Evolutionary conservation across 2,888 invertebrate species (phyloP).

Genomic region (Isoperla grammatica): DNA sequence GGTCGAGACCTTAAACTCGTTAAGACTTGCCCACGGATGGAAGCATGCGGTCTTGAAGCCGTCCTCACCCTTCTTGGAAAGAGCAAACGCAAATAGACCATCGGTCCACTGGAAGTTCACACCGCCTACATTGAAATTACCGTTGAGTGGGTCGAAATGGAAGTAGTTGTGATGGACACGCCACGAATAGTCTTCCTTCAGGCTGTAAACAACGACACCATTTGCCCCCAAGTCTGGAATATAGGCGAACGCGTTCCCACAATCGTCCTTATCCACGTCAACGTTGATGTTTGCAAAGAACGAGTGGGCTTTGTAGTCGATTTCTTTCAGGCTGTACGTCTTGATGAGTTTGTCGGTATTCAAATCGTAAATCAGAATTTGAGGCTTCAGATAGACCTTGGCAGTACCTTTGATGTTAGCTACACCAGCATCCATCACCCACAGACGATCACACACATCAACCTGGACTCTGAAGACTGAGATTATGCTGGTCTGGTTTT

Average conservation of each 20-base stretch:
- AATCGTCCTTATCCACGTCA: conserved; percentile 62
- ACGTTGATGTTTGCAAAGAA: conserved; percentile 78
- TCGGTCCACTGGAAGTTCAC: conserved; percentile 69
- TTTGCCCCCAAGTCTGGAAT: conserved; percentile 65
- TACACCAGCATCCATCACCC: conserved; percentile 77
- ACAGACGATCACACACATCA: conserved; percentile 69
- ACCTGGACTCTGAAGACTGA: conserved; percentile 67
- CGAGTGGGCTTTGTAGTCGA: conserved; percentile 63
- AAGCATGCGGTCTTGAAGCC: conserved; percentile 70
- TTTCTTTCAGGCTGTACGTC: conserved; percentile 60
- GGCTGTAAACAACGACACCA: conserved; percentile 70
- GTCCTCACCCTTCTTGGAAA: conserved; percentile 58
- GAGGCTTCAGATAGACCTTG: not conserved
- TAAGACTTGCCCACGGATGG: conserved; percentile 70
- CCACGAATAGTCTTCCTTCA: conserved; percentile 69
- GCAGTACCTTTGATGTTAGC: conserved; percentile 59
- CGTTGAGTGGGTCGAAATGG: conserved; percentile 63
- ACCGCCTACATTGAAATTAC: conserved; percentile 66
- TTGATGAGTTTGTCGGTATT: conserved; percentile 60
- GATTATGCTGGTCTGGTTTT: conserved; percentile 23
- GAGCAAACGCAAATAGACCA: conserved; percentile 67
- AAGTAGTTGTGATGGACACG: conserved; percentile 62
- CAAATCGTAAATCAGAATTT: conserved; percentile 64
- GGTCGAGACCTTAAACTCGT: conserved; percentile 71
- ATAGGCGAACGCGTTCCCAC: conserved; percentile 71